Conservation (phyloP, 2,113 vertebrate genomes). For the Turnix velox region DNA sequence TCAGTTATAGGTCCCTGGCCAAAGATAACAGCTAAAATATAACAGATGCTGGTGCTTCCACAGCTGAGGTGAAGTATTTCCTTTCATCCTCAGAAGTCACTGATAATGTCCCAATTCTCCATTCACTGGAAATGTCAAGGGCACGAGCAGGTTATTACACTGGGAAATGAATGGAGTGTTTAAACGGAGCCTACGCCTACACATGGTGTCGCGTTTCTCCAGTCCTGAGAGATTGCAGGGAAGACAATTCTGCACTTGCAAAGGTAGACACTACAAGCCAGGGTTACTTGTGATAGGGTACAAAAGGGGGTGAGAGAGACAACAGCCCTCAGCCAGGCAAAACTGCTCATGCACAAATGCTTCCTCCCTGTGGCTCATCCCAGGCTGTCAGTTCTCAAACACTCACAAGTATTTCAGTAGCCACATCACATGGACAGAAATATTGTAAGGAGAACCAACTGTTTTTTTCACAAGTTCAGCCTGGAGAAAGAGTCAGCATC, state of each 20-base stretch:
- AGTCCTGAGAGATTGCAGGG: not conserved
- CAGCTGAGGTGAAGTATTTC: conserved; percentile 61
- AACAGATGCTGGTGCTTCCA: conserved; percentile 61
- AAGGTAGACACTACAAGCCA: not conserved
- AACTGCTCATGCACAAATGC: not conserved
- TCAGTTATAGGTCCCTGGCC: conserved; percentile 47
- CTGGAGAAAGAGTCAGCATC: too few species aligned
- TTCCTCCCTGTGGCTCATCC: not conserved
- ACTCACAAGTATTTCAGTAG: not conserved
- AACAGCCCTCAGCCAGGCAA: not conserved
- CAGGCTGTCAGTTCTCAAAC: not conserved
- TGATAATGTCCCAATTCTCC: conserved; percentile 54
- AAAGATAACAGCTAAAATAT: conserved; percentile 67
- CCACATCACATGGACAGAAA: accelerated
- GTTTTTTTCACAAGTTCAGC: too few species aligned
- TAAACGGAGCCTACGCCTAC: not conserved
- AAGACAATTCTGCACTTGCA: not conserved
- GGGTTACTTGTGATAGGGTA: not conserved
- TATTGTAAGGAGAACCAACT: not conserved
- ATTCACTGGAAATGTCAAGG: conserved; percentile 49
- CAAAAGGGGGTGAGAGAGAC: accelerated
- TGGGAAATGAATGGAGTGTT: not conserved
- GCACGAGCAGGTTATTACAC: conserved; percentile 51
- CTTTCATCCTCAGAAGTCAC: conserved; percentile 56
- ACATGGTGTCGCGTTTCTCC: not conserved